Conservation (phyloP, 2,888 invertebrate genomes). For the Ectropis crepuscularia region DNA sequence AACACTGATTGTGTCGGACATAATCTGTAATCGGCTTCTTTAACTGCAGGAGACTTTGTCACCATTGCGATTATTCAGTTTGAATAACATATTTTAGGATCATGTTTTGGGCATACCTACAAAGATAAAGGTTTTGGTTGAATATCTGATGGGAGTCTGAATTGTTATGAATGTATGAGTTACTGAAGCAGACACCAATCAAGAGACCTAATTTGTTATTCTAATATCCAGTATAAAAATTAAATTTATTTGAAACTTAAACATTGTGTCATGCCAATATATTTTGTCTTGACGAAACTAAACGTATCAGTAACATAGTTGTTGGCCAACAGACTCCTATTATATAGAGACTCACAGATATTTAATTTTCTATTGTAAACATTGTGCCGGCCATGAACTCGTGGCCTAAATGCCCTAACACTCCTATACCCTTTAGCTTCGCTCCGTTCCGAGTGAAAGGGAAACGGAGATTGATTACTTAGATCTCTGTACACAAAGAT, state of each 20-base stretch:
- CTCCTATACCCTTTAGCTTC: slow-evolving; percentile 68
- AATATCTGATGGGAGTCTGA: too few relatives aligned
- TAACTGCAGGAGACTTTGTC: too few relatives aligned
- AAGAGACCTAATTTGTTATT: too few relatives aligned
- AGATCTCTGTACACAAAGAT: slow-evolving; percentile 61
- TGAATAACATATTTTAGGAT: too few relatives aligned
- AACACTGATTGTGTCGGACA: slow-evolving; percentile 30
- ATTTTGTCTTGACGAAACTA: slow-evolving; percentile 24
- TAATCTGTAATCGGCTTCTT: slow-evolving; percentile 12
- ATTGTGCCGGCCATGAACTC: slow-evolving; percentile 55
- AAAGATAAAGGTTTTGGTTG: too few relatives aligned
- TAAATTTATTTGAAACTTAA: too few relatives aligned
- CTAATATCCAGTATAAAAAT: too few relatives aligned
- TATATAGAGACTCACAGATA: slow-evolving; percentile 25
- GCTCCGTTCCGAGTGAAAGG: slow-evolving; percentile 74
- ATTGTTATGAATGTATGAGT: too few relatives aligned
- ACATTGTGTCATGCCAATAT: slow-evolving; percentile 2
- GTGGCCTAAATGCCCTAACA: slow-evolving; percentile 64
- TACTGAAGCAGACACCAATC: too few relatives aligned
- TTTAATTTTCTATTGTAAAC: slow-evolving; percentile 43
- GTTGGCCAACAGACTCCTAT: slow-evolving; percentile 26
- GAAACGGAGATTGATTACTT: slow-evolving; percentile 65
- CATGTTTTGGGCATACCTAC: too few relatives aligned
- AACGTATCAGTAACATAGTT: slow-evolving; percentile 17
- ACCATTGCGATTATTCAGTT: too few relatives aligned